phyloP scores from a whole-genome alignment of 2,888 invertebrate genomes.

The Ichneumon xanthorius region DNA sequence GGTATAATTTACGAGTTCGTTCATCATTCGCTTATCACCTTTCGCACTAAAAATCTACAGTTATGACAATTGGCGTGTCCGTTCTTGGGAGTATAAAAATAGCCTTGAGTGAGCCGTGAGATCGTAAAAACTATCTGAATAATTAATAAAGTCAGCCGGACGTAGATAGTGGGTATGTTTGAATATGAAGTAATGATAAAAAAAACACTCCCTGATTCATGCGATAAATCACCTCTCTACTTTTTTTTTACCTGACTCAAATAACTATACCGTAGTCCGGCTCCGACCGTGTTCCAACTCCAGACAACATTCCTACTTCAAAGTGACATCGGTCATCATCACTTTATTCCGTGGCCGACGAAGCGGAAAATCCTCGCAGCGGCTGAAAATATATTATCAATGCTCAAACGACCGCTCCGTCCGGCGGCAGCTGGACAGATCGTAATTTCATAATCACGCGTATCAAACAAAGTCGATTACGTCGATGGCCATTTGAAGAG shows the following conservation, averaged over 20 bases:
- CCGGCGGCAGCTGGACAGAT: background rate
- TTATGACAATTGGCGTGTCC: background rate
- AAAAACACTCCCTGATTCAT: background rate
- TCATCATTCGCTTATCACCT: background rate
- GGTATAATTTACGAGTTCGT: constrained; percentile 26
- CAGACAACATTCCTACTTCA: constrained; percentile 16
- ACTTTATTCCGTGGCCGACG: background rate
- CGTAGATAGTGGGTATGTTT: background rate
- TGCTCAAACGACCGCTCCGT: constrained; percentile 9
- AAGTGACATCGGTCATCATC: constrained; percentile 14
- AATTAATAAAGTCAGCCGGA: constrained; percentile 13
- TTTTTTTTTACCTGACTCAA: background rate
- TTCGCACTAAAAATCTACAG: background rate
- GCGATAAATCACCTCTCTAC: background rate
- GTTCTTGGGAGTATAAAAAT: background rate
- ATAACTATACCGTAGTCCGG: background rate
- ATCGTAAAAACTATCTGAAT: constrained; percentile 23
- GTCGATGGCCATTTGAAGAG: constrained; percentile 12
- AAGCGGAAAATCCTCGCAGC: background rate
- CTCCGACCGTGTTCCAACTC: background rate
- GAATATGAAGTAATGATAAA: background rate
- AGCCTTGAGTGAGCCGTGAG: constrained; percentile 5
- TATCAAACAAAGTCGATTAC: background rate
- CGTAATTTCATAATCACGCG: constrained; percentile 18
- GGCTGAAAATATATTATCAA: constrained; percentile 1